Evolutionary conservation across 1,140 invertebrate genomes (phyloP).

Genomic region (Oedothorax gibbosus): DNA sequence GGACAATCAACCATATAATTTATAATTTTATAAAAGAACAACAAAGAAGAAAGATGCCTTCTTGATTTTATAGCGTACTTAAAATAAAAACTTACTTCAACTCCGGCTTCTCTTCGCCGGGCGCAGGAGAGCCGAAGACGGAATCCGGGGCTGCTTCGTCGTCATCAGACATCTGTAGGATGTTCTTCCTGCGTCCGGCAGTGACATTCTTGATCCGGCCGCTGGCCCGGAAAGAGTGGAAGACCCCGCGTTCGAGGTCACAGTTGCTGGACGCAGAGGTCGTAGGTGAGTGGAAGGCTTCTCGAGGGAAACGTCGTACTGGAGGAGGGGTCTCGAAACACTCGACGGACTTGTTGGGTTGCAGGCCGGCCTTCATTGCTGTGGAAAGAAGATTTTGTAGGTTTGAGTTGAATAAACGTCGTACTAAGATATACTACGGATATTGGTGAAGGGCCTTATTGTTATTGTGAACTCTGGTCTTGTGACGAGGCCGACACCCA

Average conservation of each 20-base stretch:
- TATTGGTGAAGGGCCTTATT: neutral
- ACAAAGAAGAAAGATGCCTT: too few relatives aligned
- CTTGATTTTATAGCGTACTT: too few relatives aligned
- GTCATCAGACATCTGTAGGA: too few relatives aligned
- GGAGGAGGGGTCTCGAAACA: constrained; percentile 11
- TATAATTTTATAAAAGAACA: too few relatives aligned
- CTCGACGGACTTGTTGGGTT: neutral
- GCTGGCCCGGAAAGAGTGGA: constrained; percentile 21
- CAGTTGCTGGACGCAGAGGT: constrained; percentile 25
- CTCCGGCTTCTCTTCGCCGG: neutral
- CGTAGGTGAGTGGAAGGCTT: constrained; percentile 27
- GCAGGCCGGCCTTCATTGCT: neutral
- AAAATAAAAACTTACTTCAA: neutral
- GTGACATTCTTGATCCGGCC: neutral
- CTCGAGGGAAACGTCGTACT: neutral
- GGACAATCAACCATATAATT: too few relatives aligned
- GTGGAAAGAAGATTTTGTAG: too few relatives aligned
- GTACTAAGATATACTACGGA: neutral
- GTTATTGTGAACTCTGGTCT: neutral
- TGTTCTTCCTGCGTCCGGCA: too few relatives aligned
- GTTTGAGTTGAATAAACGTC: too few relatives aligned
- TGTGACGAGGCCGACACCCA: neutral
- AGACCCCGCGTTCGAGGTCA: constrained; percentile 11
- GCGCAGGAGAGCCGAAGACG: neutral
- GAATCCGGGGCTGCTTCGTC: too few relatives aligned